Evolutionary conservation across 2,888 invertebrate species (phyloP), one percentile per base, ranked within the genome.

Genomic region (Cerceris rybyensis): DNA sequence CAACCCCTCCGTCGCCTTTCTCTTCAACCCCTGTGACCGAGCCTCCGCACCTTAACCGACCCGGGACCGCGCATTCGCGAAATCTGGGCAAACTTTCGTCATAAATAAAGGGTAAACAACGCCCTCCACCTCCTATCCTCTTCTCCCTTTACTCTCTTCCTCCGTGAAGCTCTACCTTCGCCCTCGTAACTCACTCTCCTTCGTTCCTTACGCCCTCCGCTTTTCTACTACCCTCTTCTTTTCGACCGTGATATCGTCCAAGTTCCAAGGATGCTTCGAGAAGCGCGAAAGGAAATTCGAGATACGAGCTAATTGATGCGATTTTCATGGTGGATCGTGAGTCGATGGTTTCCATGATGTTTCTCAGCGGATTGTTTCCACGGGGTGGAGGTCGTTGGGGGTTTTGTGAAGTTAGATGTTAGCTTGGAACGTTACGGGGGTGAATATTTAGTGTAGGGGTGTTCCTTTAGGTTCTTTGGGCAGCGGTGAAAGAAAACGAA

Each of bases 91-190:
- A 91, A 91, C 90, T 91, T 91, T 90, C 82, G 88, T 90, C 90
- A 91, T 91, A 91, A 91, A 91, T 91, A 91, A 91, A 89, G 90
- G 90, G 90, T 90, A 91, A 91, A 91, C 91, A 91, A 90, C 88
- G 84, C 80, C 76, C 69, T 60, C 81, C 54, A 75, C 66, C 78
- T 70, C 70, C 80, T 84, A 83, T 70, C 82, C 63, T 73, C 82
- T 84, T 52, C 67, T 70, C 67, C 66, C 68, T 28, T 57, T 59
- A 50, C 66, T 46, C 55, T 16, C 65, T 28, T 41, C 11, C 28
- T 13, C 68, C 57, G 49, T 13, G 57, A 41, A 65, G 61, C 75
- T 68, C 78, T 70, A 71, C 80, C 84, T 84, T 70, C 82, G 61
- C 75, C 82, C 85, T 87, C 87, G 87, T 87, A 89, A 87, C 87